Conservation (phyloP, 2,888 invertebrate genomes). For the Campoplex nolae region DNA sequence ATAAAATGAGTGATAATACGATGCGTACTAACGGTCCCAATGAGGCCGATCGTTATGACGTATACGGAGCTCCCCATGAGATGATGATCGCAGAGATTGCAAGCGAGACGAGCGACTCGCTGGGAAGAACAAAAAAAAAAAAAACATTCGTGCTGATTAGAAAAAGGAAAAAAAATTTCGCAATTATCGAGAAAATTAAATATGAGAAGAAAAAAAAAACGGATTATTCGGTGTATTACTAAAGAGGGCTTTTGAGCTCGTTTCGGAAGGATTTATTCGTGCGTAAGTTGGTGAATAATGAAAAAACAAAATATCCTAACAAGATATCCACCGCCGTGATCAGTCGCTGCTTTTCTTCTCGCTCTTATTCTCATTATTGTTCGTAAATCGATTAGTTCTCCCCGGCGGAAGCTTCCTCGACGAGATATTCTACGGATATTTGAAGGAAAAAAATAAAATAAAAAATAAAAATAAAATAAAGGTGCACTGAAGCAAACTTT, state of each 20-base stretch:
- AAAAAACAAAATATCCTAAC: conserved; percentile 55
- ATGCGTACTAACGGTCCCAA: conserved; percentile 82
- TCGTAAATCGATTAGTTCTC: background rate
- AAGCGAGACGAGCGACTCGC: conserved; percentile 76
- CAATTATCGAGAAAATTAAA: background rate
- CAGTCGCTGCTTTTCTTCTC: conserved; percentile 57
- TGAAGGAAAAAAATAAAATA: background rate
- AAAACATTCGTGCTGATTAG: background rate
- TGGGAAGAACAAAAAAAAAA: conserved; percentile 62
- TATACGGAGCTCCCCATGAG: conserved; percentile 80
- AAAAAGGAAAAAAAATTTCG: background rate
- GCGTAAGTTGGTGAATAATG: background rate
- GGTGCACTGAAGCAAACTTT: background rate
- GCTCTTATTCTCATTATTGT: conserved; percentile 62
- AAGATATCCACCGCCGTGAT: conserved; percentile 61
- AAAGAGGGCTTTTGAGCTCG: background rate
- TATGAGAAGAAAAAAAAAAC: too few species aligned
- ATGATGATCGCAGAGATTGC: conserved; percentile 79
- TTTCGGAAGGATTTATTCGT: background rate
- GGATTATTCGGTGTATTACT: background rate
- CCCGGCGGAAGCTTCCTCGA: background rate
- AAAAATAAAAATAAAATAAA: background rate
- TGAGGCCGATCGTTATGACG: conserved; percentile 81
- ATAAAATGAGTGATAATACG: conserved; percentile 59
- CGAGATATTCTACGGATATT: background rate